These are phyloP conservation scores for Pollimyrus isidori DNA, from an alignment of 2,113 vertebrate genomes.

Conservation along the genomic window DNA sequence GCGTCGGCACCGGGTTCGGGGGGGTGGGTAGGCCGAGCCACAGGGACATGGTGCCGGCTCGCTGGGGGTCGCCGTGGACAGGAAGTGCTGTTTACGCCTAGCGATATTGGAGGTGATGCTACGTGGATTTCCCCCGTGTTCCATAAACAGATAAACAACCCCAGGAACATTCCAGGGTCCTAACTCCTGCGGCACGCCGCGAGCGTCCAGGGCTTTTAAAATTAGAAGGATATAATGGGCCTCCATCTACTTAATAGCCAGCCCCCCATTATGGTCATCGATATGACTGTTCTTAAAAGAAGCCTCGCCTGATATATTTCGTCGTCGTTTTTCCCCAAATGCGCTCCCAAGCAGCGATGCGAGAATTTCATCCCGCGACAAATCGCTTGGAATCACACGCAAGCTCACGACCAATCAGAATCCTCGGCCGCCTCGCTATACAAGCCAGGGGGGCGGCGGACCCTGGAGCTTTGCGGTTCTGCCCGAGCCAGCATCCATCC, in stretches of 20 bases:
- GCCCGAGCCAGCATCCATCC: neutral
- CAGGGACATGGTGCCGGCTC: slow-evolving; percentile 7
- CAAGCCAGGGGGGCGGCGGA: too few species aligned
- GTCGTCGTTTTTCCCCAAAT: neutral
- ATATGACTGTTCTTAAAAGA: neutral
- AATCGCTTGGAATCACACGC: neutral
- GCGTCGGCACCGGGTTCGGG: neutral
- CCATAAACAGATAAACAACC: neutral
- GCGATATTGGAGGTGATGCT: neutral
- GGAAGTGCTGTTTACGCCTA: neutral
- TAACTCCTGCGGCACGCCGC: neutral
- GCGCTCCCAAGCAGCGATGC: neutral
- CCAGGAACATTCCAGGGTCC: neutral
- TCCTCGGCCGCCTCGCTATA: neutral
- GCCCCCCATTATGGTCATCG: neutral
- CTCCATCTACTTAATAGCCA: neutral
- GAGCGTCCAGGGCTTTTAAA: neutral
- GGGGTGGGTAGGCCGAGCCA: neutral
- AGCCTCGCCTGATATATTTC: neutral
- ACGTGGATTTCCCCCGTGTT: neutral
- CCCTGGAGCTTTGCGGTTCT: neutral
- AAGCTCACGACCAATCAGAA: neutral
- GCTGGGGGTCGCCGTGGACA: neutral
- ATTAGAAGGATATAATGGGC: neutral
- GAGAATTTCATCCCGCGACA: neutral